Evolutionary conservation across 2,888 invertebrate genomes (phyloP), one percentile per base, ranked within the genome.

Genomic region (Synergus gifuensis): DNA sequence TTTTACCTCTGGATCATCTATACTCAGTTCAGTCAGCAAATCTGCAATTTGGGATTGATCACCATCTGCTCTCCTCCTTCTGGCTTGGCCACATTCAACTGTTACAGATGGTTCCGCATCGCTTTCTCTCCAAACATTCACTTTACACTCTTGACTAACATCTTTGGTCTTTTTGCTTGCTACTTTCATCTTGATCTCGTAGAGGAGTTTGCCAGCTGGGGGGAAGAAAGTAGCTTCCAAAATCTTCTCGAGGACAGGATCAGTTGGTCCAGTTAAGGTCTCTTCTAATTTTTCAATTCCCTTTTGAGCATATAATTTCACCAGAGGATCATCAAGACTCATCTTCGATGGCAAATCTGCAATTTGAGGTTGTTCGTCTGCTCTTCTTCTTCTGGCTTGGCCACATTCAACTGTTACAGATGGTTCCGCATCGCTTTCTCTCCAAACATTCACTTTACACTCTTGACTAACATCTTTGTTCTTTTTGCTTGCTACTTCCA

Each of bases 161-260:
- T 73, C 54, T 3, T 49, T 28, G 1, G 4, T 49, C 2, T n/a
- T 16, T 16, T 36, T 11, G 4, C 22, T 73, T n/a, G 11, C 46
- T 28, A 54, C 28, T 54, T 73, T 49, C 4, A 73, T 73, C 0
- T 54, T 73, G 28, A 73, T 54, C 16, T 73, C 54, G 4, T 73
- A 73, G n/a, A 69, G 22, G 0, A 69, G 22, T 49, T 69, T 69
- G 1, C 69, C 69, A 69, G 69, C 69, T 16, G 69, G 49, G 7
- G 28, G 28, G 16, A 49, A 69, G 22, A 69, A 46, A 14, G 16
- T 28, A 3, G 46, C 69, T 9, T 66, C 16, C 9, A 36, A 7
- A 1, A 66, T 66, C 16, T n/a, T 66, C 42, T 66, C 46, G 0
- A 49, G 4, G 46, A 49, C 0, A 49, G 46, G 14, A 49, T 49